Evolutionary conservation across 2,113 vertebrate species (phyloP), one percentile per base, ranked within the genome.

Genomic region (Egretta garzetta): DNA sequence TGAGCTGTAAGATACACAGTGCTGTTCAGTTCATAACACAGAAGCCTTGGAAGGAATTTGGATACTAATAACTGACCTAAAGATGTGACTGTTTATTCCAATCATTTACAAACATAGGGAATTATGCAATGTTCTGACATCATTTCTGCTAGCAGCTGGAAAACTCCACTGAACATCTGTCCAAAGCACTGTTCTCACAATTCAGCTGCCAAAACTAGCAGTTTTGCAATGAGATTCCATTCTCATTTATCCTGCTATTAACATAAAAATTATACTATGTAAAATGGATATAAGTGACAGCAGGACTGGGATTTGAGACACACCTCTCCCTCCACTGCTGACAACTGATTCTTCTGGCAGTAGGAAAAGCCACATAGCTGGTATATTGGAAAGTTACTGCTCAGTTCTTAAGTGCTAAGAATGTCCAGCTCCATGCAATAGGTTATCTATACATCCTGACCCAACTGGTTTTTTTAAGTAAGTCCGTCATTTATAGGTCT

Each of bases 61-160:
- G 64, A 28, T 92, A 33, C 59, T 88, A 89, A 86, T 86, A 72
- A 93, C 6, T 67, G 70, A 43, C 62, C 80, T 77, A 71, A 83
- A 79, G 86, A 63, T 88, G 93, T 50, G 67, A 74, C n/a, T 98
- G 94, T 97, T 98, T 97, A 95, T 96, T 96, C 77, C 73, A 96
- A n/a, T 24, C 26, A 58, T 93, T 91, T 96, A 98, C 94, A 97
- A 97, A 97, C 93, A 96, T 9, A 75, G 81, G 33, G 88, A 85
- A 96, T 88, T 94, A 94, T 63, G 86, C 92, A 95, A 95, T 87
- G 71, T 16, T 80, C 74, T 97, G 95, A 96, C 85, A 84, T 94
- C 45, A 95, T 71, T 89, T 73, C 91, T 91, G 43, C 84, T 68
- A 85, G 74, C 94, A 93, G 82, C 87, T 97, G 95, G 70, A 96